Percentiles rank a stretch among this genome's conserved stretches.
Conservation (phyloP, 2,888 invertebrate genomes). For the Melangyna quadrimaculata region DNA sequence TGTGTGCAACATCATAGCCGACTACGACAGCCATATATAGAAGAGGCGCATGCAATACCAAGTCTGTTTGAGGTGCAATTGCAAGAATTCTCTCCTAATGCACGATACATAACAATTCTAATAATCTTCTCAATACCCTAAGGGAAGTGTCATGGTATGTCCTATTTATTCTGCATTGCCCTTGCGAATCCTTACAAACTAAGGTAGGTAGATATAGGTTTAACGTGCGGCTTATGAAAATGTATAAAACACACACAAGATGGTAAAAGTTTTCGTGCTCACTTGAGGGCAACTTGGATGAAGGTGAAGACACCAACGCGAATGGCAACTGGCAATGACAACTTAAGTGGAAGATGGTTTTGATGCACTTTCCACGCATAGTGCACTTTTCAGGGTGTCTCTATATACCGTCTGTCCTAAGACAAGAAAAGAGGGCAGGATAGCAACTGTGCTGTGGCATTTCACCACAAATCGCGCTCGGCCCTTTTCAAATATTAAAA, state of each 20-base stretch:
- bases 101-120: constrained; percentile 32
- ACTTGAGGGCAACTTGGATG: constrained; percentile 52
- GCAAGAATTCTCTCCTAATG: constrained; percentile 54
- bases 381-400: constrained; percentile 21
- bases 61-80: constrained; percentile 51
- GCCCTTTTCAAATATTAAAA: constrained; percentile 67
- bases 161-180: constrained; percentile 15
- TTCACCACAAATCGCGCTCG: constrained; percentile 21
- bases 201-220: neutral
- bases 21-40: too few species aligned
- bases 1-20: neutral
- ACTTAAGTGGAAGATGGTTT: constrained; percentile 62
- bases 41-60: constrained; percentile 29
- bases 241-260: constrained; percentile 44
- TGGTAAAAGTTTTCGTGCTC: constrained; percentile 59
- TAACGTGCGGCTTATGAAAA: constrained; percentile 15
- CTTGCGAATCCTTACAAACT: constrained; percentile 5
- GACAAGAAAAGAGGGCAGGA: neutral
- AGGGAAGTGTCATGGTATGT: constrained; percentile 20
- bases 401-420: neutral
- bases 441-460: neutral
- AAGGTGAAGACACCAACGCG: constrained; percentile 9
- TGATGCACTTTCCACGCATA: constrained; percentile 62
- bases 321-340: constrained; percentile 26
- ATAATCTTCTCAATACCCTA: constrained; percentile 16